Conservation (phyloP, 2,113 vertebrate genomes). For the Lepus americanus region DNA sequence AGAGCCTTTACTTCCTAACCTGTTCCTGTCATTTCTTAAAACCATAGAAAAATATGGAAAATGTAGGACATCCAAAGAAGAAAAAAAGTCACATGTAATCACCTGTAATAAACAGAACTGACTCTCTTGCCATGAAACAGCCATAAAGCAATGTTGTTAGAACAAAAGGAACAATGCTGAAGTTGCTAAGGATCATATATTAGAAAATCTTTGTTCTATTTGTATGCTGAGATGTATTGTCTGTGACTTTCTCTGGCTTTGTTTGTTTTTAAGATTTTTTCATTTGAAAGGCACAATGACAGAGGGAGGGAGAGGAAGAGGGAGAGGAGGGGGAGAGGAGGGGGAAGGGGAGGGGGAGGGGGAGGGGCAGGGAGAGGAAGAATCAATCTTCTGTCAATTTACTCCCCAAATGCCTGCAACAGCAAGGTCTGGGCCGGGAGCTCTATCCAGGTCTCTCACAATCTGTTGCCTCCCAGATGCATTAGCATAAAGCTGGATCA, state of each 20-base stretch:
- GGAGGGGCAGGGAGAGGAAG: no score
- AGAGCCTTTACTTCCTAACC: not conserved
- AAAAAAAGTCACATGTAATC: not conserved
- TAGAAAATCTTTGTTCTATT: not conserved
- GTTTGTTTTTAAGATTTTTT: not conserved
- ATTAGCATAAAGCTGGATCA: no score
- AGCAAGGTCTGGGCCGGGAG: no score
- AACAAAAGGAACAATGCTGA: not conserved
- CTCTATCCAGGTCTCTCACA: no score
- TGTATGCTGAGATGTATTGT: not conserved
- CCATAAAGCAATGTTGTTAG: not conserved
- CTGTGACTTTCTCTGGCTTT: not conserved
- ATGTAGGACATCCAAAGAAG: not conserved
- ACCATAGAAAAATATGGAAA: constrained; percentile 3
- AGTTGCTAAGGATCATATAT: not conserved
- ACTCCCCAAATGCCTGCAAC: no score
- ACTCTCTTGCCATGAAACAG: not conserved
- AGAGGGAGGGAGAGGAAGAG: no score
- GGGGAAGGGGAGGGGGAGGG: no score
- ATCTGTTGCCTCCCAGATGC: no score
- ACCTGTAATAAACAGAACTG: not conserved
- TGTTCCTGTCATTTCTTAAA: not conserved
- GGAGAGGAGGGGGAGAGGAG: no score
- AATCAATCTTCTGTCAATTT: no score
- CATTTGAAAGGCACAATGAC: no score